A percentile compares a stretch with the other conserved stretches of the same genome.
phyloP scores from a whole-genome alignment of 2,797 vertebrate species.

The Pantherophis vulpinus region DNA sequence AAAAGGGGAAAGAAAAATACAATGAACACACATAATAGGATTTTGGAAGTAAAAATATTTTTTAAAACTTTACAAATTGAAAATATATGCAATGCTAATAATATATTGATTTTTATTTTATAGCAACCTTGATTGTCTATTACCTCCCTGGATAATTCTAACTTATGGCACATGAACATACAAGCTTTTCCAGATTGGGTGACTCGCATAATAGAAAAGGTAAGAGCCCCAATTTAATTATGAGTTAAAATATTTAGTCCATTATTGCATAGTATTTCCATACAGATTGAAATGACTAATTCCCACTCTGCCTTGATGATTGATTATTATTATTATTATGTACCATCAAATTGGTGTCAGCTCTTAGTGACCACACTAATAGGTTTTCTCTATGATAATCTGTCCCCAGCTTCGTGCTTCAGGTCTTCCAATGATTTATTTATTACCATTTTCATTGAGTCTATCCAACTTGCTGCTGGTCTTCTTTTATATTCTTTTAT shows the following conservation, averaged over 20 bases:
- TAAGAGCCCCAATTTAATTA: constrained; percentile 32
- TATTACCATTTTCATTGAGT: neutral
- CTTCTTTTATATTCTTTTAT: neutral
- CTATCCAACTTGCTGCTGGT: neutral
- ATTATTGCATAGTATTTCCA: neutral
- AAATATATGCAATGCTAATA: neutral
- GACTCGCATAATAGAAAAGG: constrained; percentile 62
- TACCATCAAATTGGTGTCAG: neutral
- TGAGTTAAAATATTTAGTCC: neutral
- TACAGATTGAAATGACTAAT: neutral
- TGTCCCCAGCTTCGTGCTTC: neutral
- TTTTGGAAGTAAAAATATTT: neutral
- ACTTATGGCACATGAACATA: constrained; percentile 62
- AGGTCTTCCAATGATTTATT: neutral
- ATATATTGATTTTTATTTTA: constrained; percentile 36
- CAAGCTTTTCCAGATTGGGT: constrained; percentile 70
- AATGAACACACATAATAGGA: neutral
- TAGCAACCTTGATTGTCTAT: constrained; percentile 47
- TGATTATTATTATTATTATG: neutral
- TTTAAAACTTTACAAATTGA: neutral
- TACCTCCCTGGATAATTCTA: constrained; percentile 52
- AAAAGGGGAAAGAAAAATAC: neutral
- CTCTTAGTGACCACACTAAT: neutral
- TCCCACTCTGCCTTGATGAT: neutral
- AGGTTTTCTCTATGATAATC: neutral